Base-by-base conservation (phyloP, 1,140 invertebrate genomes). In the Nasonia vitripennis region DNA sequence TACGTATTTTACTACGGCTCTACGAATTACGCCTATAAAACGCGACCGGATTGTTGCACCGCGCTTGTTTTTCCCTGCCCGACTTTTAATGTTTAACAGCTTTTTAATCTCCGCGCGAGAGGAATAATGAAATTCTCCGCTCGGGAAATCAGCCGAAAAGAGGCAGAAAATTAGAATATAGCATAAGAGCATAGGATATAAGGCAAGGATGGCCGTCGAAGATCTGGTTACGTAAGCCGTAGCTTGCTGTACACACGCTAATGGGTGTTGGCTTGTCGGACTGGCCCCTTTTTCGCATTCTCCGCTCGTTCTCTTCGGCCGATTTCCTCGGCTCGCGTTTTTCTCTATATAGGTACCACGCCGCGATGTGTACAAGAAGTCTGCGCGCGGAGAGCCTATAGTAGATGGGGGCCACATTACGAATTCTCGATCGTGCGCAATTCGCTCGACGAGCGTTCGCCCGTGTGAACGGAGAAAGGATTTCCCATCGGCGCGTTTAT, bases 381-480 rank as follows among this genome's bases (percentile, higher is more conserved):
- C 62, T 67, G 17, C 20, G 31, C 48, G 70, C 37, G 0, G 27
- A 5, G 45, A 37, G 55, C 2, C 0, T 17, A 14, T 20, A 27
- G 1, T 20, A n/a, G 68, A 31, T 3, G 68, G 23, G 31, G 68
- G 14, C 31, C 68, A 34, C 68, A 37, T 79, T 41, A 86, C 83
- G 79, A 88, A 88, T 87, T 88, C 87, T 86, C 85, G 87, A 71
- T 70, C 73, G 73, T 34, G 73, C 73, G 73, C 34, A n/a, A 45
- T 41, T n/a, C 27, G 27, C 73, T 45, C 78, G 41, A 31, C 73
- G 51, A 78, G 41, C 67, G n/a, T n/a, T 23, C 75, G n/a, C 77
- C 62, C 45, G 78, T 84, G 83, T 51, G 87, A 87, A 83, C 85
- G 87, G 88, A 86, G 88, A 89, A 89, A 89, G 88, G 87, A 88